Evolutionary conservation across 2,888 invertebrate species (phyloP), one percentile per base, ranked within the genome.

Genomic region (Ennomos erosarius): DNA sequence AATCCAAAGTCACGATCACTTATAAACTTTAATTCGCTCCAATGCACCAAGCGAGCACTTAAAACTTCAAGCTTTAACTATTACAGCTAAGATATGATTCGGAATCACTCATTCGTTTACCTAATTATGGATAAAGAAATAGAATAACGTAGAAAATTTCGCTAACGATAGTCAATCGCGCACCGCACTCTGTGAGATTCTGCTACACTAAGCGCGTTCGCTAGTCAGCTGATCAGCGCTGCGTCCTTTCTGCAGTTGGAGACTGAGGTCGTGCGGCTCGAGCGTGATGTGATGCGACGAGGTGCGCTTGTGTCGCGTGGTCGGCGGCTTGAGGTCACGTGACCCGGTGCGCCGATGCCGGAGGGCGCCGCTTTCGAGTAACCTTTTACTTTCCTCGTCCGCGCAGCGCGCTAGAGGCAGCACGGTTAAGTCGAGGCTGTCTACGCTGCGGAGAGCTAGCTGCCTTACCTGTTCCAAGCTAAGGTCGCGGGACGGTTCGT

Each of bases 301-400:
- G 38, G 92, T 92, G 42, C 93, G 89, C 81, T 90, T 88, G 82
- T 92, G 92, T 39, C 76, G 75, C 47, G 72, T 62, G 51, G 79
- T 79, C n/a, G 83, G 81, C 57, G 82, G 78, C 71, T 85, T 84
- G 61, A 88, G 71, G 74, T 94, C 94, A 70, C 90, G 91, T n/a
- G 94, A 94, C 71, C 93, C 93, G 40, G 94, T 94, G 70, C 94
- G 90, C 5, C 94, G 90, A 81, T 94, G 94, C 1, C 94, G 88
- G 62, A 94, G 79, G 56, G 86, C 88, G 55, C 86, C 88, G 65
- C 85, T 76, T 49, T 89, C 90, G 62, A 92, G 82, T 33, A 93
- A 81, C 52, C 91, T 85, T 75, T 88, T 87, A 79, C 88, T 89
- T 71, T 93, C 93, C 67, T 91, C 93, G 79, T 90, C 91, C 33